A percentile compares a stretch with the other conserved stretches of the same genome.
Conservation (phyloP, 2,797 vertebrate genomes). For the Thalassophryne amazonica region DNA sequence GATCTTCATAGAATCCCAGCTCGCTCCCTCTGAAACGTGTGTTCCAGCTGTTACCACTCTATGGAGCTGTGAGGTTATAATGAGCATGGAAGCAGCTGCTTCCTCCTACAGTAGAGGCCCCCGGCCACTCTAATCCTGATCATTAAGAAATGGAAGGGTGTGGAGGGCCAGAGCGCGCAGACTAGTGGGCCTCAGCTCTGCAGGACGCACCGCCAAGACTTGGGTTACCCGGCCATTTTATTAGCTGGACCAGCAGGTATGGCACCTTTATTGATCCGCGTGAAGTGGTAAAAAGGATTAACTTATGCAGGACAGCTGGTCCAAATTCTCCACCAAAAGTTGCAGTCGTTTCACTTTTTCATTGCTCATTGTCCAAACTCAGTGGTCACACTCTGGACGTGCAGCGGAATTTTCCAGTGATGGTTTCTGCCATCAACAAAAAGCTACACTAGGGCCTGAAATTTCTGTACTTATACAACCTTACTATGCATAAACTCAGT, state of each 20-base stretch:
- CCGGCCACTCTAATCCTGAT: slow-evolving; percentile 78
- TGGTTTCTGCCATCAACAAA: slow-evolving; percentile 17
- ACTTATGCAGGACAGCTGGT: slow-evolving; percentile 60
- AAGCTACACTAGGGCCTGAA: slow-evolving; percentile 32
- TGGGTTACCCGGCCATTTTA: slow-evolving; percentile 68
- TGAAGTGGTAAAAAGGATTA: slow-evolving; percentile 63
- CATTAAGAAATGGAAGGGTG: slow-evolving; percentile 77
- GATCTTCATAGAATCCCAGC: slow-evolving; percentile 57
- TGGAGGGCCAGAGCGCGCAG: slow-evolving; percentile 49
- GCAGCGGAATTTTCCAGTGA: slow-evolving; percentile 13
- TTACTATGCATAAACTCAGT: slow-evolving; percentile 52
- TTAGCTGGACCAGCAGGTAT: slow-evolving; percentile 62
- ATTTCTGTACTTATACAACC: slow-evolving; percentile 26
- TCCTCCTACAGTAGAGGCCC: slow-evolving; percentile 79
- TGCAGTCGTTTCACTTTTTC: slow-evolving; percentile 28
- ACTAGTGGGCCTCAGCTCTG: slow-evolving; percentile 63
- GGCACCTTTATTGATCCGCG: slow-evolving; percentile 66
- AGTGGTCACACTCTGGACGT: slow-evolving; percentile 16
- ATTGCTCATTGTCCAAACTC: slow-evolving; percentile 17
- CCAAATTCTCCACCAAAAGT: slow-evolving; percentile 40
- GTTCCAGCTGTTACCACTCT: slow-evolving; percentile 78
- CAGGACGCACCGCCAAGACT: slow-evolving; percentile 58
- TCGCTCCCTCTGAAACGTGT: slow-evolving; percentile 69
- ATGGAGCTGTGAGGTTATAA: slow-evolving; percentile 77
- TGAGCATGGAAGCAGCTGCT: slow-evolving; percentile 81